Evolutionary conservation across 2,797 vertebrate genomes (phyloP), one percentile per base, ranked within the genome.

Genomic region (Poecilia picta): DNA sequence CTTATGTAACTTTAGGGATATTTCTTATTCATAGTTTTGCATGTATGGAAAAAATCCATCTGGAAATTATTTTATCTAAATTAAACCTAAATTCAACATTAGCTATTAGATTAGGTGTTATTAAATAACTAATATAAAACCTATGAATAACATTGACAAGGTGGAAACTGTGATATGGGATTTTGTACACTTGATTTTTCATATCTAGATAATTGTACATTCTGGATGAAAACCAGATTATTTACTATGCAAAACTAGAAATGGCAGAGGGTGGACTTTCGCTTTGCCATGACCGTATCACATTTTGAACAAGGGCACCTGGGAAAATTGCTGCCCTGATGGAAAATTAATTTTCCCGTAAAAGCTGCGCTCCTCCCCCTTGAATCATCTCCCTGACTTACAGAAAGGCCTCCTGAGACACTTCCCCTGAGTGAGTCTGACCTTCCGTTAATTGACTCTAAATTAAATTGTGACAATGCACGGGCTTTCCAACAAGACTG

Each of bases 401-500:
- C 53, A 59, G 36, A 57, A 74, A 59, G 33, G 16, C 18, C 5
- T 73, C 31, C 47, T 13, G 11, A 73, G 31, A 51, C 31, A 36
- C 12, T 36, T 72, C 23, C 72, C 46, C 41, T n/a, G 41, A 45
- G 41, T 1, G 25, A 71, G 25, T 4, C 41, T 45, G 68, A 28
- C 25, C 68, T 45, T 71, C 68, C 25, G 28, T 28, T 71, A 71
- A 71, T 43, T 8, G 68, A 71, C 41, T 45, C 68, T 71, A 45
- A 71, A 71, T 28, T 45, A 36, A 41, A 15, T 71, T 71, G 68
- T 28, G 68, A 45, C 68, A 45, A 28, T 73, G 8, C 47, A 66
- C 1, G n/a, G 33, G 51, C 16, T 85, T 87, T 81, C 43, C 68
- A 79, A 76, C 71, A 85, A n/a, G 43, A 72, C 71, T 45, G 53